A percentile compares a stretch with the other conserved stretches of the same genome.
These are phyloP conservation scores for Penaeus vannamei DNA, from an alignment of 1,140 invertebrate species.

Conservation along the genomic window DNA sequence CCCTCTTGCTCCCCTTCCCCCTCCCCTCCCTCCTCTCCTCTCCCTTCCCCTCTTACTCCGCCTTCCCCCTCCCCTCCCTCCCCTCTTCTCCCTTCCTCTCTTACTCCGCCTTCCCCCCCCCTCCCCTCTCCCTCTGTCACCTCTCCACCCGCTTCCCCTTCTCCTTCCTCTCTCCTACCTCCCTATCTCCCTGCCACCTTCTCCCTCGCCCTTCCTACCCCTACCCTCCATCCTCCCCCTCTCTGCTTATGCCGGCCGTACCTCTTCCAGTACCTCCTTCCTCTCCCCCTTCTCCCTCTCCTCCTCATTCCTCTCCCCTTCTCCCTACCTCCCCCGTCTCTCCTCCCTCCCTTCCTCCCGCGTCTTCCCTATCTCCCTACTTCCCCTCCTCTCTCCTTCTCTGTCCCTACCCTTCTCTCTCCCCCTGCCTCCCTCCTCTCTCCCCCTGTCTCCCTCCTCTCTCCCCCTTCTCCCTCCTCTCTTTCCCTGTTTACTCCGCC, in stretches of 20 bases:
- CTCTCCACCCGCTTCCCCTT: not conserved
- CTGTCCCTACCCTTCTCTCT: not conserved
- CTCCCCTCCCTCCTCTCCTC: too few species aligned
- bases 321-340: not conserved
- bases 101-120: not conserved
- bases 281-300: not conserved
- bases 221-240: not conserved
- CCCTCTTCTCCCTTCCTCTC: not conserved
- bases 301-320: not conserved
- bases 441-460: not conserved
- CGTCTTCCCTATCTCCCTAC: too few species aligned
- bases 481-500: not conserved
- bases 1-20: too few species aligned
- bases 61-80: too few species aligned
- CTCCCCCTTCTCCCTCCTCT: not conserved
- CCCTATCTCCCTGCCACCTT: not conserved
- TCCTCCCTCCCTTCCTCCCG: not conserved
- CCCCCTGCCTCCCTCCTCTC: not conserved
- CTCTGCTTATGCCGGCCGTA: not conserved
- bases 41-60: too few species aligned
- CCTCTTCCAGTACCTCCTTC: not conserved
- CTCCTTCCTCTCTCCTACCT: not conserved
- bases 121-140: not conserved
- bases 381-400: not conserved
- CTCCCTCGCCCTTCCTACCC: not conserved